Conservation (phyloP, 2,797 vertebrate genomes). For the Chaetodon trifasciatus region DNA sequence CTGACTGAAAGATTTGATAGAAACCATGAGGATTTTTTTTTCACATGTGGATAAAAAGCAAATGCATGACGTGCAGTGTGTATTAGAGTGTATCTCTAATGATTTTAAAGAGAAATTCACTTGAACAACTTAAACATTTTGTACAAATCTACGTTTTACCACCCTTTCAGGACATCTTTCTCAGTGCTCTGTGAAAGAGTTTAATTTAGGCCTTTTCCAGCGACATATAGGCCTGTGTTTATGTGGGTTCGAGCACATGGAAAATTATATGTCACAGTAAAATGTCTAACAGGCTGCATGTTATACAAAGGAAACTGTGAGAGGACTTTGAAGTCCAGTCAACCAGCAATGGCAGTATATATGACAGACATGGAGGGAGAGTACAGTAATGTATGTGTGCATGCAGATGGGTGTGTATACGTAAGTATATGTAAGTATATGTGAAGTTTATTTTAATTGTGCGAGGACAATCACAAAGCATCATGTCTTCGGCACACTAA, state of each 20-base stretch:
- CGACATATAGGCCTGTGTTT: conserved; percentile 72
- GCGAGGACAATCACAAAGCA: not conserved
- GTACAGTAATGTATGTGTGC: not conserved
- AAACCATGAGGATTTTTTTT: not conserved
- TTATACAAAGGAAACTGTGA: conserved; percentile 67
- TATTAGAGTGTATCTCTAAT: not conserved
- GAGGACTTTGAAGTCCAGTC: conserved; percentile 63
- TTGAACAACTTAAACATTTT: conserved; percentile 11
- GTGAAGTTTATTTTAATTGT: conserved; percentile 1
- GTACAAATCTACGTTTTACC: conserved; percentile 24
- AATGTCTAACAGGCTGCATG: conserved; percentile 63
- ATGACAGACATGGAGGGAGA: conserved; percentile 9
- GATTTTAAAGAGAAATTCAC: not conserved
- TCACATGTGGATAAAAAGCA: not conserved
- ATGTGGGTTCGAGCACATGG: conserved; percentile 71
- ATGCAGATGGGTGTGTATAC: not conserved
- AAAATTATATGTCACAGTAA: conserved; percentile 79
- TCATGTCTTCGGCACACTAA: not conserved
- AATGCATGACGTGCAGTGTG: not conserved
- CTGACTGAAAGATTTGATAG: conserved; percentile 32
- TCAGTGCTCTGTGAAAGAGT: conserved; percentile 60
- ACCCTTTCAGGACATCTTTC: conserved; percentile 21
- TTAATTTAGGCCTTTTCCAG: conserved; percentile 71
- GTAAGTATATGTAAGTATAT: not conserved
- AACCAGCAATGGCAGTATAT: conserved; percentile 19